Evolutionary conservation across 2,888 invertebrate species (phyloP), one percentile per base, ranked within the genome.

Genomic region (Antheraea assamensis): DNA sequence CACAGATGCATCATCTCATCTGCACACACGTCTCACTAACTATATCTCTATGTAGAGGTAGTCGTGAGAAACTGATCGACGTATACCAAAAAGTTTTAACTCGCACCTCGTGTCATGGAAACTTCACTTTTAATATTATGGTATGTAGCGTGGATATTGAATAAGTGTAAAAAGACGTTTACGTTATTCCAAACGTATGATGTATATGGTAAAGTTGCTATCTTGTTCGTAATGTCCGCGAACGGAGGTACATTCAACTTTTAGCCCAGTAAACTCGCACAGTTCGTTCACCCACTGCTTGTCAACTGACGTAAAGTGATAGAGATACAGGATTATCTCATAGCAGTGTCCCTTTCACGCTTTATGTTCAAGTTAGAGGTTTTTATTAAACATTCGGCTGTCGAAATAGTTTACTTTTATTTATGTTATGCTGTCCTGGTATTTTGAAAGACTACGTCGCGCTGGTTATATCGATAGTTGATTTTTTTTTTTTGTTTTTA

Each of bases 191-290:
- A 78, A 76, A 74, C 75, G 76, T 80, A 77, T 76, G 77, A 77
- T 81, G 81, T 81, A 85, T 89, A 89, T 91, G 93, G 92, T 93
- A 91, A 92, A 94, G 93, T 94, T 93, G 93, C 93, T 94, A 94
- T 94, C 94, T 94, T 94, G 93, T 94, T 94, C 92, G 93, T 94
- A 92, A 94, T 93, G 94, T 94, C 94, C 94, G 94, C 94, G 94
- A 93, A 93, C 93, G 92, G 92, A 91, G 92, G 94, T 94, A 93
- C 95, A 89, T 94, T 95, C 94, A 95, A 94, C 95, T 95, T 95
- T 95, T 95, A 95, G 94, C 95, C 95, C 91, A 95, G 94, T 95
- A 95, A 95, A 95, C 95, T 95, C 94, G 87, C 88, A 79, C 88
- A 92, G 95, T 94, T 94, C 95, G 88, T 94, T 95, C 95, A 95